A percentile compares a stretch with the other conserved stretches of the same genome.
phyloP scores from a whole-genome alignment of 2,797 vertebrate genomes.

The Syngnathus rostellatus region DNA sequence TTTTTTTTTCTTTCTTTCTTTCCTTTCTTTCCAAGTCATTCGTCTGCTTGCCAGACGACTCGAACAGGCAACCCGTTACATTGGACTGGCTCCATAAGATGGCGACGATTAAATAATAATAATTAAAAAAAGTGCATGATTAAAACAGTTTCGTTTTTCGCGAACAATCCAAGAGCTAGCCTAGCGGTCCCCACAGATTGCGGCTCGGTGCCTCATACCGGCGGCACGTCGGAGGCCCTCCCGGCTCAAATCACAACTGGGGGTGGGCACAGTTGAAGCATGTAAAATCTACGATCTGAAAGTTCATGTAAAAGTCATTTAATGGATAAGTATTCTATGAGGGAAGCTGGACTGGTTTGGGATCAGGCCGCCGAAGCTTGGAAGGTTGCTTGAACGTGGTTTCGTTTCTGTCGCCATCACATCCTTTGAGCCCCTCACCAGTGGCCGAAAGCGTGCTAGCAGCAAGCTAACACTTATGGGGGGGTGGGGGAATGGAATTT shows the following conservation, averaged over 20 bases:
- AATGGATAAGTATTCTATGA: too few species aligned
- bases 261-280: not conserved
- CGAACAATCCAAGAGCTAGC: not conserved
- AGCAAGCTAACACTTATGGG: not conserved
- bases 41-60: not conserved
- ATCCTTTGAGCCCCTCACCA: slow-evolving; percentile 30
- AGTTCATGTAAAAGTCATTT: too few species aligned
- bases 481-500: not conserved
- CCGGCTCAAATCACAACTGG: slow-evolving; percentile 19
- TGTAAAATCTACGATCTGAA: too few species aligned
- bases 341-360: not conserved
- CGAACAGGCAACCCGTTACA: not conserved
- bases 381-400: slow-evolving; percentile 29
- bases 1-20: not conserved
- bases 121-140: not conserved
- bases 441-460: slow-evolving; percentile 40
- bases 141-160: not conserved
- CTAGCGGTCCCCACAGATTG: slow-evolving; percentile 7
- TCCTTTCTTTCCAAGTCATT: not conserved
- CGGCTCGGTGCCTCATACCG: slow-evolving; percentile 48
- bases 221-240: slow-evolving; percentile 47
- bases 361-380: slow-evolving; percentile 17
- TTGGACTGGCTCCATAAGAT: not conserved
- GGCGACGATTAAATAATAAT: not conserved
- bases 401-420: slow-evolving; percentile 65